Percentiles rank a stretch among this genome's conserved stretches.
Conservation (phyloP, 2,113 vertebrate species). For the Pelecanus crispus region DNA sequence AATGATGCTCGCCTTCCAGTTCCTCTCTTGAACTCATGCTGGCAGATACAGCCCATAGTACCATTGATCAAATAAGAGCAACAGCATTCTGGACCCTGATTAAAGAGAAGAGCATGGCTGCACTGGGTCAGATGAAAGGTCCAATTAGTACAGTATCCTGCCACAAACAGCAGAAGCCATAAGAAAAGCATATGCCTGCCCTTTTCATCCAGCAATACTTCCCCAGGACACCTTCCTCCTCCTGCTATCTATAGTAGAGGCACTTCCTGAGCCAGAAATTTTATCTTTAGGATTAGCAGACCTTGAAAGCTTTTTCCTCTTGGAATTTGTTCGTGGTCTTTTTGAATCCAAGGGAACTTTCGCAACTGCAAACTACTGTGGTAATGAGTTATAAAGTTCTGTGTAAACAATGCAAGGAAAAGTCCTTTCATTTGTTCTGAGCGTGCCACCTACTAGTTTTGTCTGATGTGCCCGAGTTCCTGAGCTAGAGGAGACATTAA, state of each 20-base stretch:
- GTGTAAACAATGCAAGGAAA: neutral
- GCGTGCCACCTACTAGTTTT: neutral
- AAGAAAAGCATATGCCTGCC: neutral
- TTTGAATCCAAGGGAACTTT: neutral
- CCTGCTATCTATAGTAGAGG: slow-evolving; percentile 15
- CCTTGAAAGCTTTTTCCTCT: slow-evolving; percentile 23
- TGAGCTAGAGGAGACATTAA: neutral
- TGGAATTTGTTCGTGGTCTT: neutral
- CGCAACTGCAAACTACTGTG: neutral
- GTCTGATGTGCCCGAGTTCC: neutral
- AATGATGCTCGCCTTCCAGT: neutral
- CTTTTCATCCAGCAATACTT: neutral
- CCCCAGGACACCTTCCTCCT: slow-evolving; percentile 12
- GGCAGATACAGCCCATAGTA: neutral
- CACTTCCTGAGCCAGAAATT: slow-evolving; percentile 23
- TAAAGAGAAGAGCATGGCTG: neutral
- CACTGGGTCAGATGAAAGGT: neutral
- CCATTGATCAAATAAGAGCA: neutral
- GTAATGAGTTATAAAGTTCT: neutral
- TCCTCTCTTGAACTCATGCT: neutral
- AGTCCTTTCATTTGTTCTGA: neutral
- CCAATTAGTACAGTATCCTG: neutral
- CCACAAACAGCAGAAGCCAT: neutral
- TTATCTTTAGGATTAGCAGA: slow-evolving; percentile 37
- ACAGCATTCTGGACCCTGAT: neutral